These are phyloP conservation scores for Eospalax fontanierii DNA, from an alignment of 2,797 vertebrate genomes.

Conservation along the genomic window DNA sequence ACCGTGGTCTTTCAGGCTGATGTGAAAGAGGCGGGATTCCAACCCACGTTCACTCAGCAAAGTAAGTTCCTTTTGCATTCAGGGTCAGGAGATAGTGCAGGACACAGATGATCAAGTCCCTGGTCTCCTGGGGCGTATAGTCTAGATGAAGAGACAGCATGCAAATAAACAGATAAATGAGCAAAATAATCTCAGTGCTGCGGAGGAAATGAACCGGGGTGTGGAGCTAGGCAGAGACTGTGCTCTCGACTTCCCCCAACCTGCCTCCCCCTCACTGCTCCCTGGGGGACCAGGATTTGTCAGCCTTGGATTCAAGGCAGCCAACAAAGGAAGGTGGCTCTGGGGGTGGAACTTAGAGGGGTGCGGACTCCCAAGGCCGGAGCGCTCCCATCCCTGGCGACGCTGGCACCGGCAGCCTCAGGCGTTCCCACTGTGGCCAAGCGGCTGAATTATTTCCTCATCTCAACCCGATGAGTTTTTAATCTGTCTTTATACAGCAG, in stretches of 20 bases:
- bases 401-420: conserved; percentile 35
- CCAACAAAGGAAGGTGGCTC: conserved; percentile 71
- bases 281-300: conserved; percentile 64
- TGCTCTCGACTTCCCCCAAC: not conserved
- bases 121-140: conserved; percentile 9
- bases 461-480: conserved; percentile 80
- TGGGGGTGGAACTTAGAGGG: conserved; percentile 11
- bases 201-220: conserved; percentile 66
- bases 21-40: not conserved
- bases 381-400: not conserved
- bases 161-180: conserved; percentile 72
- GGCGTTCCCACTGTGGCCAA: conserved; percentile 65
- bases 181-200: conserved; percentile 66
- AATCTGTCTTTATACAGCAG: conserved; percentile 83
- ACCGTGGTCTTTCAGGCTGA: not conserved
- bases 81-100: not conserved
- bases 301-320: conserved; percentile 74
- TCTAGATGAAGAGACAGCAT: conserved; percentile 57
- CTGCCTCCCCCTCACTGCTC: conserved; percentile 68
- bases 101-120: not conserved
- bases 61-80: not conserved
- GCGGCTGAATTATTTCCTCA: conserved; percentile 78
- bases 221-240: conserved; percentile 65
- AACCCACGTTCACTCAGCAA: not conserved
- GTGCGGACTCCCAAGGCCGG: conserved; percentile 26